Conservation (phyloP, 2,888 invertebrate genomes). For the Metopia argyrocephala region DNA sequence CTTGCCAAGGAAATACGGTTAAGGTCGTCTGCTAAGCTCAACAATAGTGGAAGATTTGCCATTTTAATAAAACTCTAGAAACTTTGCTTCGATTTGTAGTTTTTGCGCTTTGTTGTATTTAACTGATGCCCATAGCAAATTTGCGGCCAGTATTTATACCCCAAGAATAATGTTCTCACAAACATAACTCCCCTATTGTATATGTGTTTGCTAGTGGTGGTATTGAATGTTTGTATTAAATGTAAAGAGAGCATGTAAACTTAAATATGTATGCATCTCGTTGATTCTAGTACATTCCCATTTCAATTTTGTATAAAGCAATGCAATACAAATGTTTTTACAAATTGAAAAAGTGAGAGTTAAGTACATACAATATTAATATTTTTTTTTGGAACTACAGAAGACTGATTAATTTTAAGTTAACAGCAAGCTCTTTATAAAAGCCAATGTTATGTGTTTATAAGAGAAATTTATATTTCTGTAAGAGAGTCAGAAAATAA, state of each 20-base stretch:
- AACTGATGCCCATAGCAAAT: conserved; percentile 47
- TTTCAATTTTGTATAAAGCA: no score
- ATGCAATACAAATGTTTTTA: no score
- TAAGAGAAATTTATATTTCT: no score
- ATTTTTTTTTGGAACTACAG: no score
- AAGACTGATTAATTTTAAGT: no score
- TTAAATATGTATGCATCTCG: background rate
- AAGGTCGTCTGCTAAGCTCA: conserved; percentile 73
- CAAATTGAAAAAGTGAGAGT: no score
- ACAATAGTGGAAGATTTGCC: conserved; percentile 73
- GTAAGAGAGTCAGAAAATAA: no score
- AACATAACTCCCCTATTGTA: background rate
- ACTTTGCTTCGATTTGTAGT: conserved; percentile 1
- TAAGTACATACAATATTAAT: no score
- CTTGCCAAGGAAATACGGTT: conserved; percentile 60
- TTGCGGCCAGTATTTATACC: conserved; percentile 52
- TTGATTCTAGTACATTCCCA: no score
- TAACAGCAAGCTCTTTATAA: no score
- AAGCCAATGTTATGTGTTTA: no score
- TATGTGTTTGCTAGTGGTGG: background rate
- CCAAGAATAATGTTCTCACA: background rate
- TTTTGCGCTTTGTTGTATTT: conserved; percentile 34
- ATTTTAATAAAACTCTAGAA: conserved; percentile 69
- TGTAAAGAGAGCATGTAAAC: no score
- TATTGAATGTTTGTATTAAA: background rate